Conservation (phyloP, 2,113 vertebrate species). For the Cinclus mexicanus region DNA sequence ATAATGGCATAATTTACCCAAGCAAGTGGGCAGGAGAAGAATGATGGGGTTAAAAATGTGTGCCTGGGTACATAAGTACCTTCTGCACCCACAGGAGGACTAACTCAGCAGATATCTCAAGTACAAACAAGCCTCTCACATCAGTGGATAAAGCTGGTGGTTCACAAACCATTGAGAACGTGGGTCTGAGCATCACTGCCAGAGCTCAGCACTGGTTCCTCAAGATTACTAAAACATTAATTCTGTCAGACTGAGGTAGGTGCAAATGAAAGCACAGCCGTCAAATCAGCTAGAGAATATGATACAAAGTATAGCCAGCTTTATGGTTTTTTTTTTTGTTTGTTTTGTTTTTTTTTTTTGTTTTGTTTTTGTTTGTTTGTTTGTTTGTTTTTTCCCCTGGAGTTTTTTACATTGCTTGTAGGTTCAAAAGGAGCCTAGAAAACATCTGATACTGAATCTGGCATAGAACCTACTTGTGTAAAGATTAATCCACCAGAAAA, state of each 20-base stretch:
- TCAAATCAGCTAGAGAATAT: background rate
- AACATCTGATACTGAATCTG: background rate
- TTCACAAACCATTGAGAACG: background rate
- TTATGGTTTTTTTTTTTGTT: background rate
- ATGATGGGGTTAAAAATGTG: background rate
- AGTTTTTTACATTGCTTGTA: background rate
- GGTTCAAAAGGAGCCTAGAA: background rate
- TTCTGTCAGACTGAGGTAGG: background rate
- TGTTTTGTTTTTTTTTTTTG: rapidly evolving
- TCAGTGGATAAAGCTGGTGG: background rate
- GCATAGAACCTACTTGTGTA: background rate
- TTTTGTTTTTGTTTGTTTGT: too few species aligned
- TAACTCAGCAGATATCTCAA: background rate
- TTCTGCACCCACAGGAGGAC: background rate
- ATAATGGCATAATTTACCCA: background rate
- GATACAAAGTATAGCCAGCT: background rate
- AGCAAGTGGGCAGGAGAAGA: background rate
- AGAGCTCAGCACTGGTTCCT: background rate
- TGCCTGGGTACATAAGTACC: background rate
- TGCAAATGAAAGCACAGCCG: background rate
- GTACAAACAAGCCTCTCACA: background rate
- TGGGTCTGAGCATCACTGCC: background rate
- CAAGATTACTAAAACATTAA: background rate
- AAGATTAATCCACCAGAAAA: constrained; percentile 5
- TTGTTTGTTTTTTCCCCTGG: background rate